phyloP scores from a whole-genome alignment of 1,140 invertebrate species.

The Drosophila triauraria region DNA sequence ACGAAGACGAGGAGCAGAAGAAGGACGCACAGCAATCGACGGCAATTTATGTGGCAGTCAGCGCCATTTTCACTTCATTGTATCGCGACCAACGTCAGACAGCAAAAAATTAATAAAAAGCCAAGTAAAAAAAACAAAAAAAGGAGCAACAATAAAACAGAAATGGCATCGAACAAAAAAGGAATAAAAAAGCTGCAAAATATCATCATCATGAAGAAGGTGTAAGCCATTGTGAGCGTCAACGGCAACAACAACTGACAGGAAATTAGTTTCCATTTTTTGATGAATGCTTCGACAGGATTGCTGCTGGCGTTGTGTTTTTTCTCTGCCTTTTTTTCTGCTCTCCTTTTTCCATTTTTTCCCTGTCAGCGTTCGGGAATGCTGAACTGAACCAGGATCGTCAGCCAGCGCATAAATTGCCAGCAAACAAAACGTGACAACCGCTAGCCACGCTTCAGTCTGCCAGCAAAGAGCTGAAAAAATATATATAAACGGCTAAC shows the following conservation, averaged over 20 bases:
- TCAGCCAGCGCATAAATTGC: conserved; percentile 75
- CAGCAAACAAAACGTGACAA: conserved; percentile 77
- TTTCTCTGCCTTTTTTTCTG: conserved; percentile 3
- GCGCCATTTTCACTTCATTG: conserved; percentile 82
- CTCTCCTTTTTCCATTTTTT: conserved; percentile 11
- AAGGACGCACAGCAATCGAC: conserved; percentile 65
- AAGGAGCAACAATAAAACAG: conserved; percentile 78
- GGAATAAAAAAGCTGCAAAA: conserved; percentile 39
- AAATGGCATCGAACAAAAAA: conserved; percentile 63
- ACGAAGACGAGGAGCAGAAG: conserved; percentile 4
- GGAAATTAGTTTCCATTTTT: conserved; percentile 85
- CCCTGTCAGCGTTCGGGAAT: conserved; percentile 43
- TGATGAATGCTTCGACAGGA: conserved; percentile 85
- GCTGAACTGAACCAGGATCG: conserved; percentile 47
- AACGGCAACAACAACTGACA: conserved; percentile 82
- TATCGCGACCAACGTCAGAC: conserved; percentile 79
- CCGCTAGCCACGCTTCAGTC: conserved; percentile 77
- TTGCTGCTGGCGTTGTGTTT: conserved; percentile 68
- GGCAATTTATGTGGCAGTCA: conserved; percentile 79
- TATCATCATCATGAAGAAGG: conserved; percentile 60
- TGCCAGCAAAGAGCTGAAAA: conserved; percentile 42
- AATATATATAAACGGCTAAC: conserved; percentile 11
- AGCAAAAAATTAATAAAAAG: conserved; percentile 80
- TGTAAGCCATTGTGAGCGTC: conserved; percentile 73
- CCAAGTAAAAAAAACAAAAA: conserved; percentile 76